Conservation (phyloP, 2,888 invertebrate species). For the Trypoxylon attenuatum region DNA sequence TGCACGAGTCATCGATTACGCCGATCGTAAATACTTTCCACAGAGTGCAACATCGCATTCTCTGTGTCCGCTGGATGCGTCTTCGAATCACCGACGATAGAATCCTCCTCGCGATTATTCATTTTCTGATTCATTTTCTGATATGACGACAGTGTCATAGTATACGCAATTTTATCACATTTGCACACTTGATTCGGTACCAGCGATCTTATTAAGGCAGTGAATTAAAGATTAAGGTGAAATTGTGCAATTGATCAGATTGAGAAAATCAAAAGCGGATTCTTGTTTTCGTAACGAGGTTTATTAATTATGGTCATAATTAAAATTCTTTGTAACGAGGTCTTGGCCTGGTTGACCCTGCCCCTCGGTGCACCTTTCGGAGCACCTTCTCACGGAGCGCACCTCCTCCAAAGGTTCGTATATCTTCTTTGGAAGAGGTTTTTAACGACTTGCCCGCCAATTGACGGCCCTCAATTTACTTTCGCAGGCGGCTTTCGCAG, state of each 20-base stretch:
- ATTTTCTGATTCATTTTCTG: neutral
- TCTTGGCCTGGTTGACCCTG: neutral
- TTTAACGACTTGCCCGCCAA: slow-evolving; percentile 37
- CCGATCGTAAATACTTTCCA: neutral
- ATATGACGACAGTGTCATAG: neutral
- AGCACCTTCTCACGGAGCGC: slow-evolving; percentile 10
- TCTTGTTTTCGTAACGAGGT: neutral
- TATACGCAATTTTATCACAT: neutral
- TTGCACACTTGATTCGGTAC: too few species aligned
- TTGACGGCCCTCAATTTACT: slow-evolving; percentile 39
- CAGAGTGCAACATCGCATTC: too few species aligned
- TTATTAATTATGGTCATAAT: neutral
- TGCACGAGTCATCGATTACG: neutral
- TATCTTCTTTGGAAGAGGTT: slow-evolving; percentile 36
- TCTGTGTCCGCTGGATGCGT: too few species aligned
- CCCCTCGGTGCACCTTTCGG: neutral
- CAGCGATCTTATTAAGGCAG: neutral
- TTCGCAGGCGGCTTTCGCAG: slow-evolving; percentile 23
- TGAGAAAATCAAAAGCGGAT: neutral
- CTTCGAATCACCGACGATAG: too few species aligned
- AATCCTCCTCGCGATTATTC: too few species aligned
- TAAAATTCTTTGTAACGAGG: slow-evolving; percentile 1
- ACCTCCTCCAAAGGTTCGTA: slow-evolving; percentile 24
- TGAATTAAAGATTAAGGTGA: neutral
- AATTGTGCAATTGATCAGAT: neutral